Conservation (phyloP, 2,888 invertebrate genomes). For the Encarsia formosa region DNA sequence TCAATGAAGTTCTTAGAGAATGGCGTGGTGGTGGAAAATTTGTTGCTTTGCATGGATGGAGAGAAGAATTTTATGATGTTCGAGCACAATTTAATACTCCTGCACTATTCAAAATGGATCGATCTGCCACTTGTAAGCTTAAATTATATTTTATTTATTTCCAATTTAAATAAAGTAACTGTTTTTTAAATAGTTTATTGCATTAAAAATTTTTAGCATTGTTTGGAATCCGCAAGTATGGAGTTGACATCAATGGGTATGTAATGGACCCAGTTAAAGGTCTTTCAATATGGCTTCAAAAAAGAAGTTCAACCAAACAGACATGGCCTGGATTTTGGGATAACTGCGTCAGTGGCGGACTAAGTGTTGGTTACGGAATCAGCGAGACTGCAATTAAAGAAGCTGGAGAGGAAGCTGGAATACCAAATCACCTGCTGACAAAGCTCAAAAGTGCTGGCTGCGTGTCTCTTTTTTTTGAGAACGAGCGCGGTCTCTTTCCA, state of each 20-base stretch:
- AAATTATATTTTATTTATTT: neutral
- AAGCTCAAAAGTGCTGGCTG: slow-evolving; percentile 74
- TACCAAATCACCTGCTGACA: slow-evolving; percentile 73
- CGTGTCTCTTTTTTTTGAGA: slow-evolving; percentile 89
- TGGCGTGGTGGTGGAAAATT: slow-evolving; percentile 73
- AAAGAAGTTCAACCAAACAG: slow-evolving; percentile 84
- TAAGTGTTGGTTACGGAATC: slow-evolving; percentile 84
- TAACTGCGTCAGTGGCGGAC: slow-evolving; percentile 91
- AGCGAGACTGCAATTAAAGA: slow-evolving; percentile 89
- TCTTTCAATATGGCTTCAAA: slow-evolving; percentile 88
- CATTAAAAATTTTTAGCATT: slow-evolving; percentile 53
- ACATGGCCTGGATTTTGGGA: slow-evolving; percentile 97
- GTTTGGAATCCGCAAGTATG: slow-evolving; percentile 91
- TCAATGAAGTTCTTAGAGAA: slow-evolving; percentile 75
- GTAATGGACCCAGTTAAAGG: slow-evolving; percentile 80
- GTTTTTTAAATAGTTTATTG: neutral
- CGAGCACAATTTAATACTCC: slow-evolving; percentile 66
- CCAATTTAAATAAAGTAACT: neutral
- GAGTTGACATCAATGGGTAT: slow-evolving; percentile 92
- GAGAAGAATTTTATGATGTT: slow-evolving; percentile 94
- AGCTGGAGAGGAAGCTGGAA: slow-evolving; percentile 90
- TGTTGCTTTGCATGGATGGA: slow-evolving; percentile 83
- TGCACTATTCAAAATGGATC: slow-evolving; percentile 75
- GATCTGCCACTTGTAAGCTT: slow-evolving; percentile 78
- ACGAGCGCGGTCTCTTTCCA: slow-evolving; percentile 87